Evolutionary conservation across 2,113 vertebrate genomes (phyloP), one percentile per base, ranked within the genome.

Genomic region (Rhinichthys klamathensis): DNA sequence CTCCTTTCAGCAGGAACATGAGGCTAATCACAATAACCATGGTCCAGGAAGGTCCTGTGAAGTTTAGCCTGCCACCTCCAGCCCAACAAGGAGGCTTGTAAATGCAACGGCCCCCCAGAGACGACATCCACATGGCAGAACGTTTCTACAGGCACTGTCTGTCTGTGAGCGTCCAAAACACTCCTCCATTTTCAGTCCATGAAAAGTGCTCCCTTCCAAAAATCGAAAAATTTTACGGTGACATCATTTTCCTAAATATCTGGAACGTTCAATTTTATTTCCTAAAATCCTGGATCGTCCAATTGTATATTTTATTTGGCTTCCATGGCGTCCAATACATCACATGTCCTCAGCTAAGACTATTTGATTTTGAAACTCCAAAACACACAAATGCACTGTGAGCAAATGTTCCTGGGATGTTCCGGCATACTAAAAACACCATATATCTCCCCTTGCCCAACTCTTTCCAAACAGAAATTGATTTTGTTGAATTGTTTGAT

Each of bases 221-320:
- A 89, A 88, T 8, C 44, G 85, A 91, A 92, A 84, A 75, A 92
- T 92, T 94, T 94, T 87, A 93, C 8, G 85, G 93, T 98, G 96
- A 97, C 96, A 96, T 99, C 96, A 98, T 95, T 97, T 95, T 95
- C 95, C 96, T 93, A 93, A 96, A 97, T 94, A 96, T 96, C 95
- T 97, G 94, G 96, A 81, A 69, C 18, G 25, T 81, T 16, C 15
- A 44, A 80, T 67, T 69, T 69, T 51, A 82, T 69, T 82, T 82
- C 95, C 97, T 96, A 95, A 96, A 96, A 93, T 94, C 96, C 95
- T 96, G 95, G 96, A 98, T 95, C 91, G 92, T 96, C 95, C 93
- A 81, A 87, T 93, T 97, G 98, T 99, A 97, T 99, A 99, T 99
- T 98, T 99, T 95, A 97, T 96, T 98, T 99, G 98, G 97, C 97